Conservation (phyloP, 2,113 vertebrate genomes). For the Paramisgurnus dabryanus region DNA sequence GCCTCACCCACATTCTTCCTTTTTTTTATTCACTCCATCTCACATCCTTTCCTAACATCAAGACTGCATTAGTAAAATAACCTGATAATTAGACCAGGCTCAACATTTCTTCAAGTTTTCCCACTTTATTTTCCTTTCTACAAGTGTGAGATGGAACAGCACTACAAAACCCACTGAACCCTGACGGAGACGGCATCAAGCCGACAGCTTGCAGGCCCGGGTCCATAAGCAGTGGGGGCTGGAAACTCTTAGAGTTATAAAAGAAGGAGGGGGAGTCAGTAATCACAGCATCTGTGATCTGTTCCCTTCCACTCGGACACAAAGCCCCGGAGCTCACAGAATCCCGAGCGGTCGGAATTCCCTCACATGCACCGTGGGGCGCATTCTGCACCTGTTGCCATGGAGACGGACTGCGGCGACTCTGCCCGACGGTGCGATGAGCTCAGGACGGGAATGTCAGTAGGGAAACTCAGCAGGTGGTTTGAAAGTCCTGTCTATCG, state of each 20-base stretch:
- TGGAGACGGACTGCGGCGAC: conserved; percentile 62
- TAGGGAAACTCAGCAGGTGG: conserved; percentile 14
- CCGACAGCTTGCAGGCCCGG: conserved; percentile 63
- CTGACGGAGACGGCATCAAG: conserved; percentile 37
- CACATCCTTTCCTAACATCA: background rate
- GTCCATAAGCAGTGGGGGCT: conserved; percentile 41
- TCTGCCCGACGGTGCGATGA: conserved; percentile 46
- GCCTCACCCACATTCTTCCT: conserved; percentile 16
- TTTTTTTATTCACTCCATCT: background rate
- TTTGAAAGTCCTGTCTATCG: background rate
- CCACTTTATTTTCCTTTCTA: background rate
- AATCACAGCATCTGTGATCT: conserved; percentile 62
- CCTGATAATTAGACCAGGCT: no score
- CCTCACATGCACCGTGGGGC: conserved; percentile 61
- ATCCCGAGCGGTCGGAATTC: conserved; percentile 61
- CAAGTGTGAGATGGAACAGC: conserved; percentile 8
- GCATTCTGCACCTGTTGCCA: conserved; percentile 64
- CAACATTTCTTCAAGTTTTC: background rate
- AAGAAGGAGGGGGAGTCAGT: conserved; percentile 55
- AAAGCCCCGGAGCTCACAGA: conserved; percentile 53
- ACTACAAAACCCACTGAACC: conserved; percentile 50
- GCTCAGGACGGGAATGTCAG: conserved; percentile 5
- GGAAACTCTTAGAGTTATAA: conserved; percentile 23
- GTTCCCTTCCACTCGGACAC: conserved; percentile 57
- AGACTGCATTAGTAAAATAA: no score